Conservation (phyloP, 2,113 vertebrate species). For the Nipponia nippon region DNA sequence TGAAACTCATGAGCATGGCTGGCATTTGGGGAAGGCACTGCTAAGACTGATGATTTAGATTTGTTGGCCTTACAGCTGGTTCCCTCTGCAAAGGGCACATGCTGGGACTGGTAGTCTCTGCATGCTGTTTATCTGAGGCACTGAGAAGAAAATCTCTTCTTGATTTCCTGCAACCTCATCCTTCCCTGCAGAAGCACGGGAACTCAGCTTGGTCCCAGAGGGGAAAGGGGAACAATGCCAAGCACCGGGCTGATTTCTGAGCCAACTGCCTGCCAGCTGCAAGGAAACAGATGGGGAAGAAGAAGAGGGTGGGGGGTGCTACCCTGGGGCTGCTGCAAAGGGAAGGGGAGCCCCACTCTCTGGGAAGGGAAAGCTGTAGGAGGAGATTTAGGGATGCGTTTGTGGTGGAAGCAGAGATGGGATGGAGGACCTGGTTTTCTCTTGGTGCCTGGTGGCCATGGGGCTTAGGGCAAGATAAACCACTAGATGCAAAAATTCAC, state of each 20-base stretch:
- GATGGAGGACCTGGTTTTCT: background rate
- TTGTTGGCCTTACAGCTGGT: background rate
- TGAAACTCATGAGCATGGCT: rapidly evolving
- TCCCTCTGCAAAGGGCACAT: background rate
- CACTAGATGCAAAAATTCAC: background rate
- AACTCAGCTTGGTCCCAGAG: background rate
- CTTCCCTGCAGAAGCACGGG: background rate
- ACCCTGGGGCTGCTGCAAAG: background rate
- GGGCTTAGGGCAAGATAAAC: background rate
- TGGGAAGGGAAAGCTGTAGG: background rate
- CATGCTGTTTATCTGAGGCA: background rate
- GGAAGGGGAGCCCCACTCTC: background rate
- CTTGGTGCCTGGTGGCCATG: background rate
- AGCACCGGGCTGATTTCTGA: background rate
- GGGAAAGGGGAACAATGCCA: background rate
- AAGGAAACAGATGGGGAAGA: background rate
- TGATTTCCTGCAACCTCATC: background rate
- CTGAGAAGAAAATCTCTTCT: background rate
- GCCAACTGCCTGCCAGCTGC: background rate
- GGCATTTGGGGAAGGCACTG: background rate
- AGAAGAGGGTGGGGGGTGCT: background rate
- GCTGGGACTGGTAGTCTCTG: background rate
- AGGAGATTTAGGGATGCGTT: background rate
- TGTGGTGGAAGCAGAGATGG: background rate
- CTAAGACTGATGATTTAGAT: background rate